phyloP scores from a whole-genome alignment of 2,113 vertebrate species.

The Rattus rattus region DNA sequence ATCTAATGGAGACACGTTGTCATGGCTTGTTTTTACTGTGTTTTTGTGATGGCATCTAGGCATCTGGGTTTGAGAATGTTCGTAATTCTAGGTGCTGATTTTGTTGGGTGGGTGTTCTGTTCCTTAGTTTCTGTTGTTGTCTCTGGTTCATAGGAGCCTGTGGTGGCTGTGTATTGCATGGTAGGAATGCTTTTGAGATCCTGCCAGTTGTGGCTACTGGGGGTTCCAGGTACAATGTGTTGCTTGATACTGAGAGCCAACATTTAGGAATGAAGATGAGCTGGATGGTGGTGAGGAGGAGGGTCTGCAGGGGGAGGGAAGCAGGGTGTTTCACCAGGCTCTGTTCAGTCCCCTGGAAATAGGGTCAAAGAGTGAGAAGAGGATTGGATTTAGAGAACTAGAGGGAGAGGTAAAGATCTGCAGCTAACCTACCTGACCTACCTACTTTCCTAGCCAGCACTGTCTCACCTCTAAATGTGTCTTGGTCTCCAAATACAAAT shows the following conservation, averaged over 20 bases:
- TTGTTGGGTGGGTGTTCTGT: not conserved
- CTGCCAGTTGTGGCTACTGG: not conserved
- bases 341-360: not conserved
- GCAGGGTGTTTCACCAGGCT: not conserved
- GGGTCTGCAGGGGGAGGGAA: not conserved
- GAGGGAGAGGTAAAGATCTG: too few relatives aligned
- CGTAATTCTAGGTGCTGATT: not conserved
- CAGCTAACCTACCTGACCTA: not conserved
- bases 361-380: not conserved
- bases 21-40: not conserved
- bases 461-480: not conserved
- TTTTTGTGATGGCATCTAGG: not conserved
- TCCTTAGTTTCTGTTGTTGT: not conserved
- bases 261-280: not conserved
- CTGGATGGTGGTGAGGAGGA: not conserved
- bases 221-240: not conserved
- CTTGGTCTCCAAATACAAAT: not conserved
- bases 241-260: not conserved
- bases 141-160: not conserved
- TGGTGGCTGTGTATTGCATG: not conserved
- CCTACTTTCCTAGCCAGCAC: not conserved
- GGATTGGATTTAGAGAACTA: not conserved
- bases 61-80: not conserved
- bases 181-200: not conserved
- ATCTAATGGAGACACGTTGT: not conserved